Evolutionary conservation across 2,797 vertebrate genomes (phyloP).

Genomic region (Serranus cabrilla): DNA sequence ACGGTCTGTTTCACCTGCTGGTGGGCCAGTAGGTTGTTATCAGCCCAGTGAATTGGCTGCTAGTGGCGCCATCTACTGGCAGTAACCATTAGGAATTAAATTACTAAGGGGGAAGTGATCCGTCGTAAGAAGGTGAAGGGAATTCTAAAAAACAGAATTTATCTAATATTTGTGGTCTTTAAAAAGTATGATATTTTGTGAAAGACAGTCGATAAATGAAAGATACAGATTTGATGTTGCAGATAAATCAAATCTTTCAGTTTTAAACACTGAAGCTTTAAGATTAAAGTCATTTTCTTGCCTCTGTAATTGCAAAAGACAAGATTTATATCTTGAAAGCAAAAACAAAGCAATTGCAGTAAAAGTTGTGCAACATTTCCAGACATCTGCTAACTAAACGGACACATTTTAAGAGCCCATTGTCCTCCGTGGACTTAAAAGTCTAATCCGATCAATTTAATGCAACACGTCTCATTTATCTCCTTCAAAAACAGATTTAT

Average conservation of each 20-base stretch:
- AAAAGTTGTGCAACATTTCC: background rate
- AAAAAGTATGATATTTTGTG: too few species aligned
- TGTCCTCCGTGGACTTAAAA: constrained; percentile 4
- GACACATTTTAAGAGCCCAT: constrained; percentile 22
- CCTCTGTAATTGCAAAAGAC: background rate
- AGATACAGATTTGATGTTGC: background rate
- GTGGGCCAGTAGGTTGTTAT: too few species aligned
- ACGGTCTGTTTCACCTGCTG: too few species aligned
- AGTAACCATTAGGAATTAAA: too few species aligned
- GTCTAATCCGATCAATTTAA: constrained; percentile 11
- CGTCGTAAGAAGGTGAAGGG: too few species aligned
- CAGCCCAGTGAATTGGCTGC: too few species aligned
- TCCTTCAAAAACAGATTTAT: constrained; percentile 30
- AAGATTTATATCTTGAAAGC: background rate
- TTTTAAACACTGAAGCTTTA: background rate
- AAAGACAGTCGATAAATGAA: too few species aligned
- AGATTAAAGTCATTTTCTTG: background rate
- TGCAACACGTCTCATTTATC: background rate
- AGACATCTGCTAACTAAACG: constrained; percentile 16
- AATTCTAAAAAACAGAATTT: too few species aligned
- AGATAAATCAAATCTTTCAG: background rate
- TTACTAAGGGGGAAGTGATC: too few species aligned
- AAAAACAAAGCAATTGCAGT: background rate
- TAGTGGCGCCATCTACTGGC: too few species aligned
- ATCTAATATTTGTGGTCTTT: too few species aligned